phyloP scores from a whole-genome alignment of 2,888 invertebrate genomes.

The Drosophila percnosoma region DNA sequence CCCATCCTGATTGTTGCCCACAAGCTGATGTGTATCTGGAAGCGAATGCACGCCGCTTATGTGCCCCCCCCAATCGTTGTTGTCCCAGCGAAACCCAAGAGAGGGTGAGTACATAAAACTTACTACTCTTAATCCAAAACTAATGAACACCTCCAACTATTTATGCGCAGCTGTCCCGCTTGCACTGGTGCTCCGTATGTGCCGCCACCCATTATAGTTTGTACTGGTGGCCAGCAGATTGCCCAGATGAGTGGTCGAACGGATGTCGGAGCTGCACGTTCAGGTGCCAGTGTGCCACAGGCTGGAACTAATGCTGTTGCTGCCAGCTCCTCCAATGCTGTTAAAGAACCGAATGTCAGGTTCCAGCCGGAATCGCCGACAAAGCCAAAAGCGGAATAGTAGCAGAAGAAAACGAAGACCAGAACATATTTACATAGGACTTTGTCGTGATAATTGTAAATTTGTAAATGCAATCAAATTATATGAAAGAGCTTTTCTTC shows the following conservation, averaged over 20 bases:
- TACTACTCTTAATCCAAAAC: neutral
- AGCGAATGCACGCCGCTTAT: slow-evolving; percentile 88
- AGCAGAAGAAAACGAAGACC: neutral
- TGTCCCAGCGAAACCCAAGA: neutral
- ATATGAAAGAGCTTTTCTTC: neutral
- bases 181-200: slow-evolving; percentile 42
- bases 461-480: neutral
- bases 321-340: neutral
- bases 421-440: neutral
- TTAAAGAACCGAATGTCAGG: neutral
- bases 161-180: slow-evolving; percentile 34
- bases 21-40: slow-evolving; percentile 92
- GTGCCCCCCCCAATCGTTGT: slow-evolving; percentile 85
- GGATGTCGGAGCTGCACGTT: slow-evolving; percentile 24
- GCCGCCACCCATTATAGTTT: slow-evolving; percentile 30
- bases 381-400: slow-evolving; percentile 27
- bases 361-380: neutral
- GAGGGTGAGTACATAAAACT: slow-evolving; percentile 15
- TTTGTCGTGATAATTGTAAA: neutral
- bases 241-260: neutral
- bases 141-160: neutral
- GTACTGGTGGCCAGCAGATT: slow-evolving; percentile 29
- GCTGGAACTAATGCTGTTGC: neutral
- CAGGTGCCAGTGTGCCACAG: neutral
- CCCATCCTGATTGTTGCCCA: slow-evolving; percentile 92